Conservation (phyloP, 2,113 vertebrate genomes). For the Plecotus auritus region DNA sequence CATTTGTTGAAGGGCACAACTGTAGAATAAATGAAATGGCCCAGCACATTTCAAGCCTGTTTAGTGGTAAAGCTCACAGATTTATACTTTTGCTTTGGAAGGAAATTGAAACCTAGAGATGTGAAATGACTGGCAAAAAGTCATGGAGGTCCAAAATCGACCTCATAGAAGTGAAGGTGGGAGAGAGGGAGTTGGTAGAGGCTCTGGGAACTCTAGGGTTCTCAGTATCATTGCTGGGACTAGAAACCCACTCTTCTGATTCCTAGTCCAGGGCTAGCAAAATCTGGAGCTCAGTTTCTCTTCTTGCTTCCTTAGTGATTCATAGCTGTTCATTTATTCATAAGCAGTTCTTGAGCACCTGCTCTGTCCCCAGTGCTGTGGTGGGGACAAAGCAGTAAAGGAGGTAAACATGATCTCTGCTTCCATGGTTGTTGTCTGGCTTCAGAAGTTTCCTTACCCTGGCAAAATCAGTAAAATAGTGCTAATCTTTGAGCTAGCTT, state of each 20-base stretch:
- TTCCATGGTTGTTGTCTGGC: neutral
- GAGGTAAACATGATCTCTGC: neutral
- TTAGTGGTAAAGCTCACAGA: neutral
- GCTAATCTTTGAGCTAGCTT: neutral
- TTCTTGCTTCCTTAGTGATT: neutral
- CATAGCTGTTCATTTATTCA: neutral
- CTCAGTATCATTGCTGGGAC: rapidly evolving
- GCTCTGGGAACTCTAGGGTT: neutral
- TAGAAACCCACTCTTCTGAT: neutral
- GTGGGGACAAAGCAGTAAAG: neutral
- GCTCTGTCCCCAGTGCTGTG: neutral
- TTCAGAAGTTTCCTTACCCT: neutral
- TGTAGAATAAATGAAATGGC: neutral
- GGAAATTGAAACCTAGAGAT: neutral
- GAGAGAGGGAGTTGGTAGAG: rapidly evolving
- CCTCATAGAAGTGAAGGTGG: neutral
- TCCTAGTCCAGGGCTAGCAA: neutral
- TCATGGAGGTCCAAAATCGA: neutral
- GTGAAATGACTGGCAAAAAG: neutral
- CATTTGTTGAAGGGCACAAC: neutral
- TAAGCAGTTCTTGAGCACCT: neutral
- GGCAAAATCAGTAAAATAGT: neutral
- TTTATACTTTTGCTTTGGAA: neutral
- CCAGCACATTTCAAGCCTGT: neutral
- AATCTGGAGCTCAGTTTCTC: neutral